Conservation (phyloP, 2,888 invertebrate genomes). For the Oscheius sp. region DNA sequence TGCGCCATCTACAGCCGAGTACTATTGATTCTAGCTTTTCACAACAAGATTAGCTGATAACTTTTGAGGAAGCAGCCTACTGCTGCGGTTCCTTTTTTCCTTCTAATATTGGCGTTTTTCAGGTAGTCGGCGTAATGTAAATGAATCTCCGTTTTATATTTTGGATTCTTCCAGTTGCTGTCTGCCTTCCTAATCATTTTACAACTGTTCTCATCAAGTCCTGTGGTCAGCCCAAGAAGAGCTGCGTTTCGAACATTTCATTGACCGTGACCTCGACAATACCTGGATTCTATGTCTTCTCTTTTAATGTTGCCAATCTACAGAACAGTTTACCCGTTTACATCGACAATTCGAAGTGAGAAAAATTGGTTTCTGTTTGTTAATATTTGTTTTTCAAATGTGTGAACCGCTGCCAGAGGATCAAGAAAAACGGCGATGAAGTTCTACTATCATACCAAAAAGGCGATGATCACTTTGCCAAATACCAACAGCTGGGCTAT, state of each 20-base stretch:
- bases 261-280: neutral
- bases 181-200: slow-evolving; percentile 11
- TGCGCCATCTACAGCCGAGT: no score
- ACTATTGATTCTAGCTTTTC: neutral
- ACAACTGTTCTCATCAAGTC: neutral
- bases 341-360: slow-evolving; percentile 4
- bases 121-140: slow-evolving; percentile 4
- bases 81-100: neutral
- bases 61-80: neutral
- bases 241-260: neutral
- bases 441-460: neutral
- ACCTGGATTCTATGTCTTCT: neutral
- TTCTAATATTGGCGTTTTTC: neutral
- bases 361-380: neutral
- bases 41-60: slow-evolving; percentile 26
- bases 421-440: neutral
- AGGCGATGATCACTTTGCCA: neutral
- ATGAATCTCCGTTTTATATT: neutral
- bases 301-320: neutral
- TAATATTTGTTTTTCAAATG: neutral
- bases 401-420: neutral
- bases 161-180: neutral
- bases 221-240: neutral
- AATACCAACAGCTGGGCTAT: neutral
- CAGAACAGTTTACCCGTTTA: neutral